Percentiles rank a stretch among this genome's conserved stretches.
Evolutionary conservation across 2,113 vertebrate species (phyloP).

Genomic region (Merops nubicus): DNA sequence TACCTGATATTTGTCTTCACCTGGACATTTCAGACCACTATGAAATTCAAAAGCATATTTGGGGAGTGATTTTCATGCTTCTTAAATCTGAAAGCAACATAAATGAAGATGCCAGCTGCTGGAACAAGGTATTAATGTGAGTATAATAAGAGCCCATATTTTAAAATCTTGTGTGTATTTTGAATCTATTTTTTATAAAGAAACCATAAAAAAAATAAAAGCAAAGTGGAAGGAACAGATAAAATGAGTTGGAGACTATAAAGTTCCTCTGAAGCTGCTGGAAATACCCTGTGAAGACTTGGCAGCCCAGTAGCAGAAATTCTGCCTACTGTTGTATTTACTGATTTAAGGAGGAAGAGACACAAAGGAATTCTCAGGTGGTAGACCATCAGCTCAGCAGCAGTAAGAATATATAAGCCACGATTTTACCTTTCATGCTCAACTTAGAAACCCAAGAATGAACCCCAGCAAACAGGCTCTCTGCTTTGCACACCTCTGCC

Average conservation of each 20-base stretch:
- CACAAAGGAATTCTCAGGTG: neutral
- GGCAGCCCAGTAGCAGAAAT: neutral
- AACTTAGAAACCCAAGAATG: neutral
- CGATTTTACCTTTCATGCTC: neutral
- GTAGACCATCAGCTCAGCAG: neutral
- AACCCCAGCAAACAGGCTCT: neutral
- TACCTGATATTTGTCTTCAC: neutral
- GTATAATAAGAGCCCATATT: too few species aligned
- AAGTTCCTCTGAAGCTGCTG: neutral
- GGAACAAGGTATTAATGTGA: neutral
- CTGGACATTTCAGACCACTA: neutral
- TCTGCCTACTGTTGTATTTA: neutral
- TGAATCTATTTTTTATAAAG: too few species aligned
- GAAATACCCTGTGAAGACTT: neutral
- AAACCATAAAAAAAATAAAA: neutral
- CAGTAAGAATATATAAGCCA: rapidly evolving
- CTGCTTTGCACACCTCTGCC: neutral
- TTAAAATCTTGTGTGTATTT: neutral
- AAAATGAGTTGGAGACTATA: neutral
- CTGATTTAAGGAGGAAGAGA: neutral
- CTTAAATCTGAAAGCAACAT: neutral
- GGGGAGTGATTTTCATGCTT: neutral
- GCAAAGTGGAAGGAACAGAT: neutral
- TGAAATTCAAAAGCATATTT: neutral
- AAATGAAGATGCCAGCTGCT: neutral